A percentile compares a stretch with the other conserved stretches of the same genome.
These are phyloP conservation scores for Myopa tessellatipennis DNA, from an alignment of 2,888 invertebrate species.

Conservation along the genomic window DNA sequence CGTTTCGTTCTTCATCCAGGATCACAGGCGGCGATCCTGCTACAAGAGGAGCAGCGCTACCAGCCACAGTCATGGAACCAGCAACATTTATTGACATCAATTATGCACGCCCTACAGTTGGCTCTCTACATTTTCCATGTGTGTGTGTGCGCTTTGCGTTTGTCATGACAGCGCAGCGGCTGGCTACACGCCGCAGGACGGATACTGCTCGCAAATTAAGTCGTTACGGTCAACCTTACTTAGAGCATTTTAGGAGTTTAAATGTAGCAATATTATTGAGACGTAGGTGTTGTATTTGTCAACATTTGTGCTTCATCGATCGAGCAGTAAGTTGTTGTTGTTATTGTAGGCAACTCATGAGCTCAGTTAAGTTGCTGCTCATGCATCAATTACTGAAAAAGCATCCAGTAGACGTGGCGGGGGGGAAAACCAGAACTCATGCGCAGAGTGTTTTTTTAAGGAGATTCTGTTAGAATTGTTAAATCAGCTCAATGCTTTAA, in stretches of 20 bases:
- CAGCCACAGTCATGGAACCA: not conserved
- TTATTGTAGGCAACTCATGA: too few species aligned
- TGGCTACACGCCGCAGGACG: conserved; percentile 52
- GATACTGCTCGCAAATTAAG: conserved; percentile 58
- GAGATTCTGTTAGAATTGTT: not conserved
- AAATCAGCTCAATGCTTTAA: not conserved
- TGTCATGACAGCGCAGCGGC: conserved; percentile 31
- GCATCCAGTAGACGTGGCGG: too few species aligned
- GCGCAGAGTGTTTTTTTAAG: not conserved
- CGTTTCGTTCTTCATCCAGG: not conserved
- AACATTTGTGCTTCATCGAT: conserved; percentile 51
- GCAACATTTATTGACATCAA: conserved; percentile 40
- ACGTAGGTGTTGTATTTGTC: conserved; percentile 62
- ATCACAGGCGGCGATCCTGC: not conserved
- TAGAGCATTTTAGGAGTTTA: conserved; percentile 57
- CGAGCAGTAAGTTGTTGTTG: too few species aligned
- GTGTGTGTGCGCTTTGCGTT: conserved; percentile 16
- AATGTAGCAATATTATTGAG: conserved; percentile 61
- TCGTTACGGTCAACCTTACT: conserved; percentile 57
- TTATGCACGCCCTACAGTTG: conserved; percentile 40
- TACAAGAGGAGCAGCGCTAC: not conserved
- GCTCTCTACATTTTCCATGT: too few species aligned
- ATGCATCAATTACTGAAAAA: too few species aligned
- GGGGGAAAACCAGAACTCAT: too few species aligned
- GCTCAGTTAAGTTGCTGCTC: too few species aligned